phyloP scores from a whole-genome alignment of 2,797 vertebrate genomes.

The Tapera naevia region DNA sequence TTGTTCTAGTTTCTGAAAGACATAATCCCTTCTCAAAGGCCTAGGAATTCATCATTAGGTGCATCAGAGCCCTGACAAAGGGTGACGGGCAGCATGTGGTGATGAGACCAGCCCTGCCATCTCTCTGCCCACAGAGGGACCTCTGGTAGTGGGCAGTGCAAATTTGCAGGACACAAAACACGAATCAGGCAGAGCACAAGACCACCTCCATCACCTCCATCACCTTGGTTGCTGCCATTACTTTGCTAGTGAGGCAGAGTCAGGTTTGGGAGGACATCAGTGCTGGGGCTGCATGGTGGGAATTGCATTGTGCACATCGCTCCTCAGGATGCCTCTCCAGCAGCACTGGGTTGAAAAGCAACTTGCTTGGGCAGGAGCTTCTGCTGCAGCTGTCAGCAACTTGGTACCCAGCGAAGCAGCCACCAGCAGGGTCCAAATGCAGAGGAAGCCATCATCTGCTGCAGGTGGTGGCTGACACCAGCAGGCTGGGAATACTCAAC shows the following conservation, averaged over 20 bases:
- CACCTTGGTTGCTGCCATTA: rapidly evolving
- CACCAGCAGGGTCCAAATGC: background rate
- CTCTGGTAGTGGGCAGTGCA: rapidly evolving
- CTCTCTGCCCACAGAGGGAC: background rate
- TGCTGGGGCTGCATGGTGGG: background rate
- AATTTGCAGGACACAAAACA: background rate
- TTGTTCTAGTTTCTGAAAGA: conserved; percentile 32
- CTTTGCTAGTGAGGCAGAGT: background rate
- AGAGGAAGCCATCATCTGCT: background rate
- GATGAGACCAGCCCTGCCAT: background rate
- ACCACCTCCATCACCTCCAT: background rate
- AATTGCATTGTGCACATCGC: background rate
- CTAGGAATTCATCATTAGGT: background rate
- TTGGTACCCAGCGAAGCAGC: background rate
- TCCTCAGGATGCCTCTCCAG: background rate
- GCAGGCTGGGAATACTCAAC: background rate
- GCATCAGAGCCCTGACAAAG: background rate
- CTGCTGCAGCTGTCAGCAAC: background rate
- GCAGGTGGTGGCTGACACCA: rapidly evolving
- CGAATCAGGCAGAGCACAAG: background rate
- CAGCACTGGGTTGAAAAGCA: background rate
- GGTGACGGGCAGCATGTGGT: background rate
- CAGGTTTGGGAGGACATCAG: background rate
- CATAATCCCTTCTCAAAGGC: conserved; percentile 21
- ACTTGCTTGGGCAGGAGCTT: background rate